Conservation (phyloP, 1,140 invertebrate genomes). For the Solenopsis fugax region DNA sequence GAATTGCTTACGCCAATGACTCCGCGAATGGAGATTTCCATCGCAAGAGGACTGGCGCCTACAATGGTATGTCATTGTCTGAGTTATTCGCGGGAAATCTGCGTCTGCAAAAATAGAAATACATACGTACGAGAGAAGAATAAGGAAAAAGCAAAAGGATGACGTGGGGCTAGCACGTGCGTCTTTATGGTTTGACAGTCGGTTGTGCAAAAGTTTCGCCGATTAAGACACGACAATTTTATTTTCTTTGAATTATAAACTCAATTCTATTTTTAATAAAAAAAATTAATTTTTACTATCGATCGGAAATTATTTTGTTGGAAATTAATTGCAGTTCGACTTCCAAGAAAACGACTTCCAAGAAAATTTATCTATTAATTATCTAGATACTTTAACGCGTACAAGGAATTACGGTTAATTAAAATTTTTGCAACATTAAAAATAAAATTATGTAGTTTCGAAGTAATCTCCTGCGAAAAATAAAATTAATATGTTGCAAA, state of each 20-base stretch:
- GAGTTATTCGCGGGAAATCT: constrained; percentile 77
- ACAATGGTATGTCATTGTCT: constrained; percentile 70
- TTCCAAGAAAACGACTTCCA: neutral
- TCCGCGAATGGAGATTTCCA: constrained; percentile 82
- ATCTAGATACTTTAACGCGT: neutral
- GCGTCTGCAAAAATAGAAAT: constrained; percentile 58
- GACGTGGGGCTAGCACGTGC: neutral
- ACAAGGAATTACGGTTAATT: neutral
- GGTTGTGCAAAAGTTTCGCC: neutral
- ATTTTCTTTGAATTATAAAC: neutral
- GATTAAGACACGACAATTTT: neutral
- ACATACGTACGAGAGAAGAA: constrained; percentile 2
- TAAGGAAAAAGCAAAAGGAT: constrained; percentile 27
- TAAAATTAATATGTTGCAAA: too few species aligned
- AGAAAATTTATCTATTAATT: neutral
- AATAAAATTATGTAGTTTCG: neutral
- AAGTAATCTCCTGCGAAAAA: neutral
- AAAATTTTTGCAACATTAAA: neutral
- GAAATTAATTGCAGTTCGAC: neutral
- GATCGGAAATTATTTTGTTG: neutral
- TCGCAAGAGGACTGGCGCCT: constrained; percentile 59
- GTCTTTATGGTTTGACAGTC: neutral
- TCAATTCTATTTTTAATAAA: neutral
- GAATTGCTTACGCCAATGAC: constrained; percentile 78
- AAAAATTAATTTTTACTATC: neutral